Evolutionary conservation across 2,113 vertebrate genomes (phyloP).

Genomic region (Notothenia coriiceps): DNA sequence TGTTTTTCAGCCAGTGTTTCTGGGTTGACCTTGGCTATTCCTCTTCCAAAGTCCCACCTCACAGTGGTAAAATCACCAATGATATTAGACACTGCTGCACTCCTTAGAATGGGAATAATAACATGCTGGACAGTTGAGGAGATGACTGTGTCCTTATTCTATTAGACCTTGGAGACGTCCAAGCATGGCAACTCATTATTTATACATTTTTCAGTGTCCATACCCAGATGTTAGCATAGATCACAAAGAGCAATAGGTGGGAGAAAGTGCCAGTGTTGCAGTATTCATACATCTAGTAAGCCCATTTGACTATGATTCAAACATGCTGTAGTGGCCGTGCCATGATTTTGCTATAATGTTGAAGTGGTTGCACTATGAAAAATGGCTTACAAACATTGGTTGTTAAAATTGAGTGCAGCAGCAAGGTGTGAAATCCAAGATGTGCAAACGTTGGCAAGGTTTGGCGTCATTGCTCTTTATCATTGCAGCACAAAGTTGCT

Average conservation of each 20-base stretch:
- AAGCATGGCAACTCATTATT: not conserved
- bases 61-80: too few species aligned
- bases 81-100: too few species aligned
- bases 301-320: not conserved
- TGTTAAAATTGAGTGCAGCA: not conserved
- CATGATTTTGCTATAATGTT: not conserved
- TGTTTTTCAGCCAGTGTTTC: too few species aligned
- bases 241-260: not conserved
- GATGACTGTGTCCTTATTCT: too few species aligned
- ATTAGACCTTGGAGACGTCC: not conserved
- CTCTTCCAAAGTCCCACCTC: too few species aligned
- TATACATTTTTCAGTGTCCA: not conserved
- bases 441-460: not conserved
- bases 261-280: not conserved
- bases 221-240: not conserved
- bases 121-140: not conserved
- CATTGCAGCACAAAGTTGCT: not conserved
- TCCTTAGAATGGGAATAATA: too few species aligned
- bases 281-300: not conserved
- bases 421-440: not conserved
- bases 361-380: not conserved
- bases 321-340: too few species aligned
- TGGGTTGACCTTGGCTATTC: too few species aligned
- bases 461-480: not conserved
- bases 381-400: not conserved